A percentile compares a stretch with the other conserved stretches of the same genome.
Conservation (phyloP, 2,888 invertebrate genomes). For the Epirrhoe alternata region DNA sequence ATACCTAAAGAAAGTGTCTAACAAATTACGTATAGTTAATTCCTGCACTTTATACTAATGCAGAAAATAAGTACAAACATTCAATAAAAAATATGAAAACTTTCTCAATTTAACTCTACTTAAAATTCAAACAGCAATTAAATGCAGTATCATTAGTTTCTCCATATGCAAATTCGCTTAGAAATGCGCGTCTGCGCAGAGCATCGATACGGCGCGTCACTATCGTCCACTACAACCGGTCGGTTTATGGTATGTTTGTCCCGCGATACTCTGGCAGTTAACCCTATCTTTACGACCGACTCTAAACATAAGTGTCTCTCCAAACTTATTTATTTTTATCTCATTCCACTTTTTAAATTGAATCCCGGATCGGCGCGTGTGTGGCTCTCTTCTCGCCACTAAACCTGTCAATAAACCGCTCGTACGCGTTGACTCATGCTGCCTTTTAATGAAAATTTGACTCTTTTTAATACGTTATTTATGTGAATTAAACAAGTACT, state of each 20-base stretch:
- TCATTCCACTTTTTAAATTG: constrained; percentile 84
- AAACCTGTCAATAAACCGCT: constrained; percentile 81
- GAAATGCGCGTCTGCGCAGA: constrained; percentile 36
- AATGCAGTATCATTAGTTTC: constrained; percentile 20
- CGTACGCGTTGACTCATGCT: constrained; percentile 67
- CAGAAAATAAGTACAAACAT: background rate
- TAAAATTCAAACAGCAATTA: constrained; percentile 26
- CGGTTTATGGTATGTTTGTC: constrained; percentile 83
- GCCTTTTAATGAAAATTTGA: constrained; percentile 79
- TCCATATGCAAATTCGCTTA: constrained; percentile 31
- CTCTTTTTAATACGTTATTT: constrained; percentile 74
- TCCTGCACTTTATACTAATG: background rate
- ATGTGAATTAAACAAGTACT: constrained; percentile 73
- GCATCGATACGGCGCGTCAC: constrained; percentile 62
- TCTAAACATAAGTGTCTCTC: constrained; percentile 85
- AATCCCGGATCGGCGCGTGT: constrained; percentile 80
- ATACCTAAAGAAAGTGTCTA: too few relatives aligned
- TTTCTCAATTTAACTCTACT: constrained; percentile 8
- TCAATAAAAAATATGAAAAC: background rate
- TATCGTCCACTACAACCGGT: constrained; percentile 73
- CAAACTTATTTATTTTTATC: constrained; percentile 84
- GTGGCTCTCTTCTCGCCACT: constrained; percentile 75
- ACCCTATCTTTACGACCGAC: constrained; percentile 84
- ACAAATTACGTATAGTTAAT: background rate
- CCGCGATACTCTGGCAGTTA: constrained; percentile 81